Evolutionary conservation across 2,113 vertebrate species (phyloP).

Genomic region (Mionectes macconnelli): DNA sequence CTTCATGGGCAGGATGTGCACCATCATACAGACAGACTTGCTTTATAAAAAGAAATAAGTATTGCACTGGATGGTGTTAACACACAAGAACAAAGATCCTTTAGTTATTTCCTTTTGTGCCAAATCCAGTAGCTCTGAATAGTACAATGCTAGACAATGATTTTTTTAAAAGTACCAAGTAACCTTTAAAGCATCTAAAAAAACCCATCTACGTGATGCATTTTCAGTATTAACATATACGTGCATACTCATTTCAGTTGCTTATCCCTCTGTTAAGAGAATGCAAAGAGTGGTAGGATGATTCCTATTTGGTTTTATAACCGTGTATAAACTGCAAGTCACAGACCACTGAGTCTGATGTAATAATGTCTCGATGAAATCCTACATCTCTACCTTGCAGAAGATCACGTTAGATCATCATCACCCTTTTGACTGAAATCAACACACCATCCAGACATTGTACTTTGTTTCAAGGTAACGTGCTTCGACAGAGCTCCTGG

Average conservation of each 20-base stretch:
- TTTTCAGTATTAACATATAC: background rate
- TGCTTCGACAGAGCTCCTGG: background rate
- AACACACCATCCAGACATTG: background rate
- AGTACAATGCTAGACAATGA: background rate
- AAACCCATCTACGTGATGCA: fast-evolving
- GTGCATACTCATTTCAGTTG: background rate
- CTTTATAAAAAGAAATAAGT: background rate
- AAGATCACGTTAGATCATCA: background rate
- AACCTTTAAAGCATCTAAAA: background rate
- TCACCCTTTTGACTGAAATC: background rate
- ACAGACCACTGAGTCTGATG: background rate
- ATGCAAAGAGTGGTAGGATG: background rate
- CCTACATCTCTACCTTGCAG: background rate
- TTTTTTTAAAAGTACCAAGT: background rate
- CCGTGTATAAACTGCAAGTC: background rate
- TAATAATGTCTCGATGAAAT: background rate
- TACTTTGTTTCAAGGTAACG: background rate
- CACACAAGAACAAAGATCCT: background rate
- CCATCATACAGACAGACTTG: background rate
- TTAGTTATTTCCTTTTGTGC: background rate
- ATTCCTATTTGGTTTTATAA: background rate
- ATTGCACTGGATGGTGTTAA: background rate
- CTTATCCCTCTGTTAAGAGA: background rate
- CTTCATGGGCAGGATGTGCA: background rate
- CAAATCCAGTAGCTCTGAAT: background rate